Conservation (phyloP, 2,888 invertebrate genomes). For the Odontocolon sp. region DNA sequence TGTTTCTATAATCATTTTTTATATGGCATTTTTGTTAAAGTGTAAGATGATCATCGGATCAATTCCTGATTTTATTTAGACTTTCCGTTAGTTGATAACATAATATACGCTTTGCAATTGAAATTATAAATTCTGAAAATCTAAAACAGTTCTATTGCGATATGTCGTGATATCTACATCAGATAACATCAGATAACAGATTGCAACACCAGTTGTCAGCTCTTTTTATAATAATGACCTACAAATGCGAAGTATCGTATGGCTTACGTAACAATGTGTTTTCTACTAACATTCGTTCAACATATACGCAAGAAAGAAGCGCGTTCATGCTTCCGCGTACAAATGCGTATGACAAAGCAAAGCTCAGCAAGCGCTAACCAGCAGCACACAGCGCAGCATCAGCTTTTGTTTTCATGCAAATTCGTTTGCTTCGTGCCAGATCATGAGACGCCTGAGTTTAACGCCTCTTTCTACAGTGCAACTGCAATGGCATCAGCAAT, state of each 20-base stretch:
- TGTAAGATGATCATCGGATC: too few relatives aligned
- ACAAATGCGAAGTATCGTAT: background rate
- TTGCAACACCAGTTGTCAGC: too few relatives aligned
- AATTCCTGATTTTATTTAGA: too few relatives aligned
- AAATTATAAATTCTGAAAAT: too few relatives aligned
- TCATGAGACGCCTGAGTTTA: slow-evolving; percentile 55
- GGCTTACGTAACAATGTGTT: slow-evolving; percentile 19
- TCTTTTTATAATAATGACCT: too few relatives aligned
- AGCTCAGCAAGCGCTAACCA: background rate
- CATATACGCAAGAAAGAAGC: too few relatives aligned
- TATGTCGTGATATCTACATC: too few relatives aligned
- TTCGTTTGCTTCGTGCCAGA: slow-evolving; percentile 56
- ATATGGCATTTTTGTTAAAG: too few relatives aligned
- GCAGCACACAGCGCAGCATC: slow-evolving; percentile 27
- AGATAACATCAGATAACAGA: too few relatives aligned
- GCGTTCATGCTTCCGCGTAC: slow-evolving; percentile 19
- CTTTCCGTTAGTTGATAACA: too few relatives aligned
- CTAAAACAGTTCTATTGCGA: too few relatives aligned
- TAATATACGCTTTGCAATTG: too few relatives aligned
- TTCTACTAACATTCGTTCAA: slow-evolving; percentile 28
- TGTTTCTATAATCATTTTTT: background rate
- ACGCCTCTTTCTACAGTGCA: slow-evolving; percentile 32
- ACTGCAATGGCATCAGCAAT: slow-evolving; percentile 7
- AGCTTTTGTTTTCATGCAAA: slow-evolving; percentile 62
- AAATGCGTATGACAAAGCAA: slow-evolving; percentile 20